Percentiles rank a stretch among this genome's conserved stretches.
phyloP scores from a whole-genome alignment of 2,888 invertebrate genomes.

The Tenthredo livida region DNA sequence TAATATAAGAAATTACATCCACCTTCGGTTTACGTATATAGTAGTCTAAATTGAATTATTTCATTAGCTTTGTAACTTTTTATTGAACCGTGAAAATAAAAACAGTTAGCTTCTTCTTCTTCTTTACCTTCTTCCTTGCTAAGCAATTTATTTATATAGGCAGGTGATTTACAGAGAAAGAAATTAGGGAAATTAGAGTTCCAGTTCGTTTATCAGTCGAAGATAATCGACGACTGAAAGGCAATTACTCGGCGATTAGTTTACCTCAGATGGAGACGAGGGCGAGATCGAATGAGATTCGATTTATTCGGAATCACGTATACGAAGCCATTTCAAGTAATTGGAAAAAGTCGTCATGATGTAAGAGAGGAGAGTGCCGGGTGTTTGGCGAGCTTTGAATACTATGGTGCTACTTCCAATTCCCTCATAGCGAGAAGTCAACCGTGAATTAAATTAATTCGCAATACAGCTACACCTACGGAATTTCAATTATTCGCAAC shows the following conservation, averaged over 20 bases:
- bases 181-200: slow-evolving; percentile 6
- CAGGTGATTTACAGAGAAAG: neutral
- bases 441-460: slow-evolving; percentile 5
- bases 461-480: neutral
- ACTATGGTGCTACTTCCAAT: neutral
- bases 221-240: slow-evolving; percentile 22
- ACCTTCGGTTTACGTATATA: neutral
- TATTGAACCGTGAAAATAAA: neutral
- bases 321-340: slow-evolving; percentile 3
- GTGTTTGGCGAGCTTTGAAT: slow-evolving; percentile 11
- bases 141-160: neutral
- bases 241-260: slow-evolving; percentile 25
- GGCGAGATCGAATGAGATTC: neutral
- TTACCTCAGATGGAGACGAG: neutral
- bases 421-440: neutral
- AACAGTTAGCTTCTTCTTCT: neutral
- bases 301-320: slow-evolving; percentile 23
- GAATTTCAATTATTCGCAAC: slow-evolving; percentile 22
- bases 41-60: neutral
- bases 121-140: neutral
- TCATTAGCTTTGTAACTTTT: neutral
- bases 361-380: neutral
- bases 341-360: slow-evolving; percentile 3
- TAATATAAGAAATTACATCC: neutral
- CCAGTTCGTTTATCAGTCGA: slow-evolving; percentile 13